Conservation (phyloP, 2,113 vertebrate species). For the Sphaerodactylus townsendi region DNA sequence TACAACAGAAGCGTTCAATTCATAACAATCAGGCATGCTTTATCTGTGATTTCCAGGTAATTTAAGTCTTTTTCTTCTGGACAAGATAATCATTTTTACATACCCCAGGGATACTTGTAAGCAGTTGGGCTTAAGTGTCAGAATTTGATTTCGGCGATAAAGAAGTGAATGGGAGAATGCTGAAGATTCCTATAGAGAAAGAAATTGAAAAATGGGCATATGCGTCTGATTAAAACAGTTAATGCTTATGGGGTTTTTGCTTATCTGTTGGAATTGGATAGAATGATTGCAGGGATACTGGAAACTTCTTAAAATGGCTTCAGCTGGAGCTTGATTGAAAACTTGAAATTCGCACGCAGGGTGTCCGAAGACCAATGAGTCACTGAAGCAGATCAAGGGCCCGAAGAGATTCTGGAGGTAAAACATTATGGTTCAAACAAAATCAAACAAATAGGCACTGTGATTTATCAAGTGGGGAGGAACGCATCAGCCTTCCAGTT, state of each 20-base stretch:
- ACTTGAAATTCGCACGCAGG: slow-evolving; percentile 4
- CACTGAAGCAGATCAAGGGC: slow-evolving; percentile 7
- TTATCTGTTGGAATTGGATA: slow-evolving; percentile 17
- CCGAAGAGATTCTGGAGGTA: not conserved
- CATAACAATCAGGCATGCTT: not conserved
- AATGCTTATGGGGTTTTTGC: slow-evolving; percentile 15
- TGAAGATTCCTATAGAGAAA: slow-evolving; percentile 26
- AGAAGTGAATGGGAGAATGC: slow-evolving; percentile 16
- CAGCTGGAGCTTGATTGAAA: slow-evolving; percentile 27
- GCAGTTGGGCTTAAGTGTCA: slow-evolving; percentile 18
- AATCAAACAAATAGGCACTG: slow-evolving; percentile 1
- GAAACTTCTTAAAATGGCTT: slow-evolving; percentile 14
- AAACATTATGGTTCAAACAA: not conserved
- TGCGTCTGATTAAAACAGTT: slow-evolving; percentile 26
- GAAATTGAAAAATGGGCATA: not conserved
- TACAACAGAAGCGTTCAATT: not conserved
- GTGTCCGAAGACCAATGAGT: slow-evolving; percentile 20
- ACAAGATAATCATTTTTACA: slow-evolving; percentile 27
- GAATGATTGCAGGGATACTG: slow-evolving; percentile 34
- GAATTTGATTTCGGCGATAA: slow-evolving; percentile 38
- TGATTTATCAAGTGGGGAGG: not conserved
- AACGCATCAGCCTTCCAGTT: not conserved
- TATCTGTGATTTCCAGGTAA: slow-evolving; percentile 20
- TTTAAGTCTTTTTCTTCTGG: not conserved
- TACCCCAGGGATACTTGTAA: not conserved